Evolutionary conservation across 1,140 invertebrate species (phyloP).

Genomic region (Drosophila parabipectinata): DNA sequence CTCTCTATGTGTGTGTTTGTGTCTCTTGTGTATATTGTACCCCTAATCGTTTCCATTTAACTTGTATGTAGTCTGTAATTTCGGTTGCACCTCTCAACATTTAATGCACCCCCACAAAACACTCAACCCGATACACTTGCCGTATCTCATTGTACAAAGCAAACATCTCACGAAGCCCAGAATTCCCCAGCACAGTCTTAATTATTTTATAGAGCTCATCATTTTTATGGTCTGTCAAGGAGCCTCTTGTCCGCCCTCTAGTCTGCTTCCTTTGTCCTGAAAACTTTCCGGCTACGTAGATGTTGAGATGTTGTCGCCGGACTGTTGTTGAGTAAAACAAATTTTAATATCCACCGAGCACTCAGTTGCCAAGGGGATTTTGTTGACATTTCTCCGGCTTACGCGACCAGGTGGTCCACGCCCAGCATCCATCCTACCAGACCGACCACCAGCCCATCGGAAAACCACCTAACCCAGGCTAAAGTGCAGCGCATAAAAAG

Average conservation of each 20-base stretch:
- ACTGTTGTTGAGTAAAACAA: conserved; percentile 47
- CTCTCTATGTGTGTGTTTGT: conserved; percentile 33
- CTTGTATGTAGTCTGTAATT: conserved; percentile 28
- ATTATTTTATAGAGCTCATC: conserved; percentile 76
- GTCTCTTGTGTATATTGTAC: conserved; percentile 24
- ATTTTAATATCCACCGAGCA: conserved; percentile 68
- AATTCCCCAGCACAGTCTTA: conserved; percentile 43
- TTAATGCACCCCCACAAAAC: conserved; percentile 49
- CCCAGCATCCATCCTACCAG: neutral
- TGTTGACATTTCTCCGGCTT: conserved; percentile 65
- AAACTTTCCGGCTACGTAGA: conserved; percentile 21
- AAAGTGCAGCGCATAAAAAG: conserved; percentile 78
- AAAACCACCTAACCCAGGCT: conserved; percentile 5
- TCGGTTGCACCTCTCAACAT: conserved; percentile 43
- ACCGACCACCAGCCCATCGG: neutral
- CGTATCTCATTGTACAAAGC: conserved; percentile 41
- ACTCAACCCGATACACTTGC: conserved; percentile 7
- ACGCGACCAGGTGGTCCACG: conserved; percentile 25
- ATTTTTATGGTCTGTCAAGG: conserved; percentile 48
- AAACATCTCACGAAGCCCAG: conserved; percentile 20
- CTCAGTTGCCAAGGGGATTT: conserved; percentile 54
- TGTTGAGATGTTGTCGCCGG: conserved; percentile 14
- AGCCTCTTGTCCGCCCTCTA: neutral
- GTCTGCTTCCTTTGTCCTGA: neutral
- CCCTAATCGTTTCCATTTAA: conserved; percentile 37